Conservation (phyloP, 2,797 vertebrate species). For the Pteronotus mesoamericanus region DNA sequence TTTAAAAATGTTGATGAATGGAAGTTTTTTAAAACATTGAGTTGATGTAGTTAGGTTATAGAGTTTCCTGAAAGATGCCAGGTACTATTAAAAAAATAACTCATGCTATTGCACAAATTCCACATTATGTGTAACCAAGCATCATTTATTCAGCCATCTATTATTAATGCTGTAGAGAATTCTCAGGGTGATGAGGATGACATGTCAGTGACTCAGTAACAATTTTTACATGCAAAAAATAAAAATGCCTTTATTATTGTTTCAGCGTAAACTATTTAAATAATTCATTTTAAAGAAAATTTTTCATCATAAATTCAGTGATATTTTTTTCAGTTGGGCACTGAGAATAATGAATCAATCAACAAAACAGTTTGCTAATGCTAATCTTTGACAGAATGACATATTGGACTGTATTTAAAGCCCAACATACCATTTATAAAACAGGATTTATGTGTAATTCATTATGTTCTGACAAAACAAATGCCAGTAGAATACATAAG, state of each 20-base stretch:
- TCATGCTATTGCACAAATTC: not conserved
- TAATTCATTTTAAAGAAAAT: slow-evolving; percentile 67
- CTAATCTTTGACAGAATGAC: slow-evolving; percentile 77
- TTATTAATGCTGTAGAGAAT: not conserved
- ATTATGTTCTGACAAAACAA: slow-evolving; percentile 70
- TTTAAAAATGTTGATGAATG: slow-evolving; percentile 25
- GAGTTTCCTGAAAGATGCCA: not conserved
- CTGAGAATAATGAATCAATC: slow-evolving; percentile 74
- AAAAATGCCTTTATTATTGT: slow-evolving; percentile 44
- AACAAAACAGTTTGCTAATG: slow-evolving; percentile 61
- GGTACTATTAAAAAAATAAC: not conserved
- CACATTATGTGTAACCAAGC: not conserved
- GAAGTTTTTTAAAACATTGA: not conserved
- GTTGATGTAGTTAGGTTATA: not conserved
- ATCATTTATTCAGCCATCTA: slow-evolving; percentile 10
- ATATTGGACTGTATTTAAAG: slow-evolving; percentile 70
- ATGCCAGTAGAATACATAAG: slow-evolving; percentile 65
- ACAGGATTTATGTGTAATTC: slow-evolving; percentile 72
- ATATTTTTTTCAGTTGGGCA: slow-evolving; percentile 61
- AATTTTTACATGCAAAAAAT: slow-evolving; percentile 25
- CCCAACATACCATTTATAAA: slow-evolving; percentile 74
- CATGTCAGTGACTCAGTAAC: not conserved
- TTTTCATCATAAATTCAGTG: slow-evolving; percentile 66
- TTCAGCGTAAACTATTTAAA: slow-evolving; percentile 55
- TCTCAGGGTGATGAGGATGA: not conserved